phyloP scores from a whole-genome alignment of 2,113 vertebrate genomes.

The Uria aalge region DNA sequence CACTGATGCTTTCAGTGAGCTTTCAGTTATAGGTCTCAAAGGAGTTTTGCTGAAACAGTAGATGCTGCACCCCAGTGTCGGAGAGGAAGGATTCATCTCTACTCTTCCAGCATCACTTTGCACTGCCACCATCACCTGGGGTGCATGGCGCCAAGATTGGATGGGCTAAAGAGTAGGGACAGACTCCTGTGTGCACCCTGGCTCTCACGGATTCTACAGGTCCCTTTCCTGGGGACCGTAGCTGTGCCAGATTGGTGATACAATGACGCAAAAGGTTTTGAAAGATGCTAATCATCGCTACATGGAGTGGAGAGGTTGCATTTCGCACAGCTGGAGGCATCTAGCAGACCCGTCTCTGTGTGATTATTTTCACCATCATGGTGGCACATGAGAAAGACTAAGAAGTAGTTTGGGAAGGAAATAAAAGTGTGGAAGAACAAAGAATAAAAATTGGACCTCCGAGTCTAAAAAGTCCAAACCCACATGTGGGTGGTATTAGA shows the following conservation, averaged over 20 bases:
- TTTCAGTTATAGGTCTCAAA: background rate
- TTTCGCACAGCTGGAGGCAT: background rate
- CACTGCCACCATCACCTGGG: background rate
- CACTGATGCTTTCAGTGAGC: background rate
- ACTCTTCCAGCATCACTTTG: background rate
- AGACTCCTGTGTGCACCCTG: background rate
- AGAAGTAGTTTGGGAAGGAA: background rate
- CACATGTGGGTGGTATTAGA: background rate
- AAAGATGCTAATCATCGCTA: background rate
- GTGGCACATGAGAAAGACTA: background rate
- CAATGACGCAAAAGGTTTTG: background rate
- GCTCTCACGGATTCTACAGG: background rate
- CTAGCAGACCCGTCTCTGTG: background rate
- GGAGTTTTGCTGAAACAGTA: background rate
- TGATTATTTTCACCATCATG: background rate
- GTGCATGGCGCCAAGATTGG: background rate
- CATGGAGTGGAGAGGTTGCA: background rate
- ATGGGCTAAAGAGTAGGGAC: background rate
- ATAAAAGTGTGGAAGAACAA: background rate
- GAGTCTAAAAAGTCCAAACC: background rate
- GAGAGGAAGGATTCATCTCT: background rate
- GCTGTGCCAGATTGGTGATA: background rate
- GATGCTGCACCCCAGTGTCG: accelerated
- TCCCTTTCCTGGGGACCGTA: background rate
- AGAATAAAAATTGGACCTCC: background rate